Evolutionary conservation across 2,113 vertebrate genomes (phyloP), one percentile per base, ranked within the genome.

Genomic region (Corynorhinus townsendii): DNA sequence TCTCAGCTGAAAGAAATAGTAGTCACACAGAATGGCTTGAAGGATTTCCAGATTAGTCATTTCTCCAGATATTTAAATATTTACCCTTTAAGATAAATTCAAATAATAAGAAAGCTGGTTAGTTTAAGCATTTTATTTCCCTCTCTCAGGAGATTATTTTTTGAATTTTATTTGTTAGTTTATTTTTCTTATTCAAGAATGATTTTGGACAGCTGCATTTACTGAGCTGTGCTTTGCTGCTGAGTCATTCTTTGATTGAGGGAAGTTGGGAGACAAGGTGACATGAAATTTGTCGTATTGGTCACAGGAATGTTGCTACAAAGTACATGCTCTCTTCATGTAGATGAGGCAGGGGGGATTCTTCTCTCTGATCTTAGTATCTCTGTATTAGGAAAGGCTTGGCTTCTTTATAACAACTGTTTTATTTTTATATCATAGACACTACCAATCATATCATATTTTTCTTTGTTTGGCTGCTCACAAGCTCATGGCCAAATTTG

Each of bases 21-120:
- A 82, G 26, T 86, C 52, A 80, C 26, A 54, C 52, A 77, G 54
- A 83, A 76, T 92, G 33, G 3, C 62, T 76, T 52, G 40, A 85
- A 62, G 64, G 38, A 38, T 75, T 91, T 95, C 64, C 80, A 64
- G 43, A 79, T 72, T n/a, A 73, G 52, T 96, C 19, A 49, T 84
- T 80, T 85, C 59, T 90, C 38, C 40, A 71, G 66, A 86, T 80
- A 91, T 62, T 89, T 83, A 91, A 91, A 11, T 94, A 88, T 64
- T 89, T 90, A 26, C 56, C 28, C 35, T 35, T 35, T 47, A 71
- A 62, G 56, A 88, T 94, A 30, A 45, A 54, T 89, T 89, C 47
- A 94, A 91, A 68, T 19, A 17, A 33, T 5, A 47, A 76, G 26
- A 49, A 19, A 95, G 16, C 26, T 73, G 30, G 15, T 26, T 80